Conservation (phyloP, 2,888 invertebrate species). For the Euproctis similis region DNA sequence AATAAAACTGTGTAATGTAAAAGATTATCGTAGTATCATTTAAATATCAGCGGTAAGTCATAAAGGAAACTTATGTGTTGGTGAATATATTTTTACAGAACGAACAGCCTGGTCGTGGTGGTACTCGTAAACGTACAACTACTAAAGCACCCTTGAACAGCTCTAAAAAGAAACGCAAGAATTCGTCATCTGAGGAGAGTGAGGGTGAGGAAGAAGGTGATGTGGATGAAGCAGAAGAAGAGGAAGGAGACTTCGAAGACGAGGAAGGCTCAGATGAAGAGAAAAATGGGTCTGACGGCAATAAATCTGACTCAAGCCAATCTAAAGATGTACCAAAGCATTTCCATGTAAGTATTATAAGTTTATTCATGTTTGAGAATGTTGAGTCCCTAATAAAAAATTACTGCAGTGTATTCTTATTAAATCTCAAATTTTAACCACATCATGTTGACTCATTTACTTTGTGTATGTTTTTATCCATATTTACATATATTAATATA, state of each 20-base stretch:
- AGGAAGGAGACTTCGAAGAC: slow-evolving; percentile 64
- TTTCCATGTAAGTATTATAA: slow-evolving; percentile 67
- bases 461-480: too few species aligned
- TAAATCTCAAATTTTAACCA: too few species aligned
- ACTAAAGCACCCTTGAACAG: slow-evolving; percentile 51
- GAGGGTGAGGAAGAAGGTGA: slow-evolving; percentile 61
- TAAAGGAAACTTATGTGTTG: too few species aligned
- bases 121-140: slow-evolving; percentile 50
- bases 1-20: too few species aligned
- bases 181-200: slow-evolving; percentile 61
- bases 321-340: slow-evolving; percentile 75
- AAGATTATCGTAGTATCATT: too few species aligned
- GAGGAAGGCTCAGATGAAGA: slow-evolving; percentile 72
- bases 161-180: slow-evolving; percentile 67
- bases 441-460: too few species aligned
- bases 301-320: slow-evolving; percentile 72
- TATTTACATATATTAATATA: too few species aligned
- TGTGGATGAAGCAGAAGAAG: slow-evolving; percentile 61
- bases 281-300: slow-evolving; percentile 71
- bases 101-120: slow-evolving; percentile 49
- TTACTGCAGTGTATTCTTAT: too few species aligned
- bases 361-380: neutral
- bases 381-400: neutral
- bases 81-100: slow-evolving; percentile 41
- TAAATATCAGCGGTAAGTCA: too few species aligned